Evolutionary conservation across 2,113 vertebrate genomes (phyloP).

Genomic region (Cryptotis parvus): DNA sequence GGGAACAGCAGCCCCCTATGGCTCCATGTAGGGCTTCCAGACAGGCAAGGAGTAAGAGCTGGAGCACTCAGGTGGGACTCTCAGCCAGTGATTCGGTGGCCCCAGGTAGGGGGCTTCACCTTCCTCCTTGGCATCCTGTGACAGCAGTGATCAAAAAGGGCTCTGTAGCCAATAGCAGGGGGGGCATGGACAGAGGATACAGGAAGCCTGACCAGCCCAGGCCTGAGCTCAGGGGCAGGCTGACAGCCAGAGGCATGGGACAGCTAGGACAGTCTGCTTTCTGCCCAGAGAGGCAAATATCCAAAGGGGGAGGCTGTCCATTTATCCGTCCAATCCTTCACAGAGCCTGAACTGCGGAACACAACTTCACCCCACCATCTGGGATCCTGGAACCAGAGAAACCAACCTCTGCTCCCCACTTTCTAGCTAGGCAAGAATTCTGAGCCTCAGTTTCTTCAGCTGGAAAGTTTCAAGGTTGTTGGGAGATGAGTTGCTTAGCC

Average conservation of each 20-base stretch:
- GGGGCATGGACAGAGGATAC: too few relatives aligned
- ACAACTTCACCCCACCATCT: background rate
- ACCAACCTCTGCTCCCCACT: background rate
- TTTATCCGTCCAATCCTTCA: background rate
- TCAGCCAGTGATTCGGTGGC: background rate
- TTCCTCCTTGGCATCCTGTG: background rate
- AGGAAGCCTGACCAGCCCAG: background rate
- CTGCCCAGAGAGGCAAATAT: background rate
- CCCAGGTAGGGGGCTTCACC: too few relatives aligned
- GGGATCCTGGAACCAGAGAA: background rate
- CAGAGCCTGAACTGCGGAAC: background rate
- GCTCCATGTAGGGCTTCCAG: background rate
- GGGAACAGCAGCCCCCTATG: background rate
- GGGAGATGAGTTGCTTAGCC: background rate
- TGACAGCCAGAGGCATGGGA: background rate
- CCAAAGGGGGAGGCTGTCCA: background rate
- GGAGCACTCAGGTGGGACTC: background rate
- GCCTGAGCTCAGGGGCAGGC: background rate
- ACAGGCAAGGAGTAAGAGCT: background rate
- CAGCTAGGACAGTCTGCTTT: too few relatives aligned
- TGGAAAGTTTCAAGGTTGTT: background rate
- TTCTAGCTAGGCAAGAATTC: background rate
- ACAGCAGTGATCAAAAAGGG: too few relatives aligned
- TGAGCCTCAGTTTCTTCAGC: background rate
- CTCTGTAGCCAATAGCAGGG: too few relatives aligned